A percentile compares a stretch with the other conserved stretches of the same genome.
Conservation (phyloP, 2,888 invertebrate species). For the Calameuta idolon region DNA sequence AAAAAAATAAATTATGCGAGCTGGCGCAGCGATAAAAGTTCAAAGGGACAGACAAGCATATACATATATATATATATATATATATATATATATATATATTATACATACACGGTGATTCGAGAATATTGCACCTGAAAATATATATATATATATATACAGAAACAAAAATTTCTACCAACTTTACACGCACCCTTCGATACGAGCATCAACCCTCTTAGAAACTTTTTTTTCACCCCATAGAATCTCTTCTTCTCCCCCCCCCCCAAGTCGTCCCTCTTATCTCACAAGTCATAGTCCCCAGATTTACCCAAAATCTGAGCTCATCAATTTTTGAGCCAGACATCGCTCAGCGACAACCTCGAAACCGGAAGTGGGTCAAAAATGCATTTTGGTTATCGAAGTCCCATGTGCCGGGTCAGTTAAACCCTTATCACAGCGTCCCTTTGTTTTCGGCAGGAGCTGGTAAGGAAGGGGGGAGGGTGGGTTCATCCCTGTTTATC, state of each 20-base stretch:
- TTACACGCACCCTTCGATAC: too few species aligned
- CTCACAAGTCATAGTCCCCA: neutral
- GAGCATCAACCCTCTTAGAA: too few species aligned
- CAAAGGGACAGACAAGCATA: conserved; percentile 31
- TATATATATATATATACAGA: too few species aligned
- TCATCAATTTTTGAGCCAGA: neutral
- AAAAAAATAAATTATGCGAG: conserved; percentile 30
- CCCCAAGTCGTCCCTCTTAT: neutral
- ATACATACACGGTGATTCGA: too few species aligned
- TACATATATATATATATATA: neutral
- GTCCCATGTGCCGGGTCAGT: neutral
- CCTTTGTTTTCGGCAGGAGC: neutral
- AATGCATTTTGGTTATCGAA: neutral
- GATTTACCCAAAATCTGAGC: neutral
- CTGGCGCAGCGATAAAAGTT: conserved; percentile 39
- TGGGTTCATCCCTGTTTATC: neutral
- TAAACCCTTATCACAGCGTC: neutral
- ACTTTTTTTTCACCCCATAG: neutral
- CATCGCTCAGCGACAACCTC: neutral
- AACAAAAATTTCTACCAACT: too few species aligned
- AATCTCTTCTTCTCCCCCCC: neutral
- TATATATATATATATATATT: too few species aligned
- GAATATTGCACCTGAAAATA: too few species aligned
- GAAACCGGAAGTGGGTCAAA: neutral
- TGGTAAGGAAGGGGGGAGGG: too few species aligned